A percentile compares a stretch with the other conserved stretches of the same genome.
These are phyloP conservation scores for Alligator mississippiensis DNA, from an alignment of 2,113 vertebrate species.

Conservation along the genomic window DNA sequence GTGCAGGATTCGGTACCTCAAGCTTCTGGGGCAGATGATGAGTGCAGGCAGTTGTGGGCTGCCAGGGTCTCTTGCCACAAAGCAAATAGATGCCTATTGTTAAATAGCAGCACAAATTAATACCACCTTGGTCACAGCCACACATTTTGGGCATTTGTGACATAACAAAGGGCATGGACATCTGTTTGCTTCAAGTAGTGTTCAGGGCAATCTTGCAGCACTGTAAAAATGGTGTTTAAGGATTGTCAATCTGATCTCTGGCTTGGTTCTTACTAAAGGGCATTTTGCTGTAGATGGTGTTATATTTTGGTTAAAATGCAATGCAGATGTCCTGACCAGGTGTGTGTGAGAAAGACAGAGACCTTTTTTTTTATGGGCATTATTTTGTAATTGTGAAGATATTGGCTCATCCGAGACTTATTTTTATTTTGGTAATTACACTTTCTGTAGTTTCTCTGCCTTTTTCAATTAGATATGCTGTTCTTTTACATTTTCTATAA, in stretches of 20 bases:
- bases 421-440: neutral
- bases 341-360: neutral
- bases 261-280: neutral
- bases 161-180: no score
- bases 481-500: neutral
- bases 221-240: neutral
- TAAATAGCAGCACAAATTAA: no score
- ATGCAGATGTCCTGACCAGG: neutral
- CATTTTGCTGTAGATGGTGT: neutral
- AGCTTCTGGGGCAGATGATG: no score
- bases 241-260: neutral
- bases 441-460: neutral
- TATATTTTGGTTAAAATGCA: neutral
- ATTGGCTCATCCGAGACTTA: neutral
- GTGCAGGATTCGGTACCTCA: no score
- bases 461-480: neutral
- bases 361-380: rapidly evolving
- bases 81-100: no score
- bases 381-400: neutral
- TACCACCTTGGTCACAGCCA: no score
- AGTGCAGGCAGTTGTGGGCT: no score
- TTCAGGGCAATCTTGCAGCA: neutral
- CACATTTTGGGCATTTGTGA: no score
- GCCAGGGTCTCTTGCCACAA: no score
- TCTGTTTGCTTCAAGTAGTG: neutral